Base-by-base conservation (phyloP, 2,888 invertebrate genomes). In the Melinopterus prodromus region DNA sequence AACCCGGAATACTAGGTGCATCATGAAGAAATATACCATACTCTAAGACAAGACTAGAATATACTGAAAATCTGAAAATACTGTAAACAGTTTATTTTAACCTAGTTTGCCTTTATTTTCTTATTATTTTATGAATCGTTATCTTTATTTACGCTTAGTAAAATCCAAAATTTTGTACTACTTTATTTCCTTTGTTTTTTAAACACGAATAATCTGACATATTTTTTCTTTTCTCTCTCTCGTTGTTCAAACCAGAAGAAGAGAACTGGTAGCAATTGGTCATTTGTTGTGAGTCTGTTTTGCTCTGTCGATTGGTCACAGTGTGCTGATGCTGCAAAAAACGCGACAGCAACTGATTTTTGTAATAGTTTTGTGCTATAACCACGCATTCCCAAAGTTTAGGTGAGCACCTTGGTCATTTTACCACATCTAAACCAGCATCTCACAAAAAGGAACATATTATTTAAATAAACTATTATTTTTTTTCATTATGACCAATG, bases 191-290 rank as follows among this genome's bases (percentile, higher is more conserved):
- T 26, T 53, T 53, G 53, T 53, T 53, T 53, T 53, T 53, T 9
- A 53, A 26, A 26, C 26, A 53, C 53, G 79, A 76, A 74, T 79
- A 82, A 81, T 79, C 80, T 80, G 81, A 81, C 76, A 80, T 80
- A 80, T 78, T 82, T 78, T 82, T 81, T 80, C 79, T 83, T 84
- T 76, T 72, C 78, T 80, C 72, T 71, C 71, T 78, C 78, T 35
- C 80, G 81, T 76, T 78, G 53, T 78, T 77, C 75, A 53, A 38
- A 69, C 86, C 87, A 89, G 89, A 89, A 88, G 89, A 89, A 88
- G 89, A 89, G 86, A 86, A 88, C 86, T 86, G 86, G 88, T 88
- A 86, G 86, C 88, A 86, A 87, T 89, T 88, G 88, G 85, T 86
- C 87, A 85, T 86, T 83, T 84, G 85, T 88, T 87, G 88, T 88